Evolutionary conservation across 2,113 vertebrate species (phyloP).

Genomic region (Paramormyrops kingsleyae): DNA sequence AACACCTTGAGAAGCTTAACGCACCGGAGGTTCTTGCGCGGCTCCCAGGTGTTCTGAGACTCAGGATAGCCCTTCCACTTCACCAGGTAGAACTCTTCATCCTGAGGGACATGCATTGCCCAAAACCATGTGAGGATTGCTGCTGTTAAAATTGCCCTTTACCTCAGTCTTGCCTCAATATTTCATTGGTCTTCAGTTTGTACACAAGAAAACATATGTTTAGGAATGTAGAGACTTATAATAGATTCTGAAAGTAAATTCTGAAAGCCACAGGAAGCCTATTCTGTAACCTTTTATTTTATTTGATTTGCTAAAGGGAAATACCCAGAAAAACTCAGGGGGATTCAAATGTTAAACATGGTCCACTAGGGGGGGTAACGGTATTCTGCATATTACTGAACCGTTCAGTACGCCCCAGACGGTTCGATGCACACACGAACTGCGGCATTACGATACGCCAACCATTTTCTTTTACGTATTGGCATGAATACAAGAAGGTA

Average conservation of each 20-base stretch:
- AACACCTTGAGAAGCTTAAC: slow-evolving; percentile 71
- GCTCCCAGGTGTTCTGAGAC: slow-evolving; percentile 74
- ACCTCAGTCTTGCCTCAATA: background rate
- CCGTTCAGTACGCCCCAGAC: too few species aligned
- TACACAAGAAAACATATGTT: background rate
- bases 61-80: slow-evolving; percentile 78
- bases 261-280: background rate
- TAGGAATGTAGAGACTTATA: background rate
- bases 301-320: background rate
- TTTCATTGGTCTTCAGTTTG: background rate
- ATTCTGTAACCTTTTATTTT: background rate
- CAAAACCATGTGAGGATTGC: background rate
- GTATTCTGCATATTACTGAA: too few species aligned
- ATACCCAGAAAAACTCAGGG: background rate
- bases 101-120: slow-evolving; percentile 45
- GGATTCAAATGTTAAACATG: background rate
- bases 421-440: too few species aligned
- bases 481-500: too few species aligned
- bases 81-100: slow-evolving; percentile 75
- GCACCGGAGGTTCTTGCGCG: slow-evolving; percentile 74
- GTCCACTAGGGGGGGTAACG: background rate
- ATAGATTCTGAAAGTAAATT: background rate
- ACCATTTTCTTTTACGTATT: too few species aligned
- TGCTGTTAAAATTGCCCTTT: background rate
- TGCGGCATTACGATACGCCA: too few species aligned